Evolutionary conservation across 2,113 vertebrate species (phyloP).

Genomic region (Istiophorus platypterus): DNA sequence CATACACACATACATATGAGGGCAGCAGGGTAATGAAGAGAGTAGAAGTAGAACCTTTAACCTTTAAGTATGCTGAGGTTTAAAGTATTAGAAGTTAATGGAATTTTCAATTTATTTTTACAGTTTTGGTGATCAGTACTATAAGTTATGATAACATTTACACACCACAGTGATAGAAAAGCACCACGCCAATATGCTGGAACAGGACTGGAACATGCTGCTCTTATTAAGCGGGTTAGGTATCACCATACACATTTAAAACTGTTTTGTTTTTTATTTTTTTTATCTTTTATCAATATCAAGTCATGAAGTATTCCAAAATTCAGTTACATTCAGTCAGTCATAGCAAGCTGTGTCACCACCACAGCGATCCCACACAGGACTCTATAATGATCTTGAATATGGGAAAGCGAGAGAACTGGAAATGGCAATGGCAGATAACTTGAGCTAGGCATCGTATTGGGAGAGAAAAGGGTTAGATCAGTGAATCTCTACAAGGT

Average conservation of each 20-base stretch:
- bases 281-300: no score
- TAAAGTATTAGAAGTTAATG: background rate
- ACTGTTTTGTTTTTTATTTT: no score
- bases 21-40: background rate
- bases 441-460: background rate
- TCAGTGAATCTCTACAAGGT: background rate
- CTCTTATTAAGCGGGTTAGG: background rate
- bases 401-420: no score
- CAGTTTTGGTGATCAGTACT: no score
- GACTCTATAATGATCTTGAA: no score
- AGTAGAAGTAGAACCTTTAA: constrained; percentile 1
- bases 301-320: background rate
- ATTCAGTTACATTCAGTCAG: background rate
- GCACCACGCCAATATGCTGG: background rate
- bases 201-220: background rate
- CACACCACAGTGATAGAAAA: background rate
- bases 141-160: background rate
- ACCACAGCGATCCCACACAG: background rate
- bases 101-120: no score
- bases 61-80: background rate
- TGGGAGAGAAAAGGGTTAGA: background rate
- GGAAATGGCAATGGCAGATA: background rate
- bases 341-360: no score
- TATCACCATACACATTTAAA: no score
- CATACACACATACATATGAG: constrained; percentile 4